A percentile compares a stretch with the other conserved stretches of the same genome.
These are phyloP conservation scores for Microplitis manilae DNA, from an alignment of 2,888 invertebrate species.

Conservation along the genomic window DNA sequence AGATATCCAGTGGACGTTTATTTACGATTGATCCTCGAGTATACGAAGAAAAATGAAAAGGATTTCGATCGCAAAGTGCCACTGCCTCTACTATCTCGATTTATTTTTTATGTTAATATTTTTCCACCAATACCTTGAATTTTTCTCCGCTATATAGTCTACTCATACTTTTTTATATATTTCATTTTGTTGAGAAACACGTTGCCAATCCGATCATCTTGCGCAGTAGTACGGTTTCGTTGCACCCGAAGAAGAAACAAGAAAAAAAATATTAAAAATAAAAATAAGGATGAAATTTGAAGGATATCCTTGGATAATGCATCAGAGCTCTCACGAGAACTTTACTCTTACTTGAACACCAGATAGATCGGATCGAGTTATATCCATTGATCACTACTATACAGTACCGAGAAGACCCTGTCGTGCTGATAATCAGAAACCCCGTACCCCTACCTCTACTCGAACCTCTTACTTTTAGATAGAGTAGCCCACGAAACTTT, in stretches of 20 bases:
- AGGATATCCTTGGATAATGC: constrained; percentile 23
- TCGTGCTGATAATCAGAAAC: constrained; percentile 43
- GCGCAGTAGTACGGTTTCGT: too few species aligned
- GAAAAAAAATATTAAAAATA: too few species aligned
- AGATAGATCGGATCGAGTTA: not conserved
- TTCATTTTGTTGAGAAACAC: not conserved
- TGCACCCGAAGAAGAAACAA: too few species aligned
- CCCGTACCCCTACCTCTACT: not conserved
- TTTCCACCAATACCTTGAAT: not conserved
- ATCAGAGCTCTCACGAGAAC: constrained; percentile 8
- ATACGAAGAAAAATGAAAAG: constrained; percentile 19
- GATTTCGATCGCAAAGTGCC: constrained; percentile 14
- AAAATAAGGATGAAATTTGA: not conserved
- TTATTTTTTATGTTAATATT: constrained; percentile 1
- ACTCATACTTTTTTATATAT: not conserved
- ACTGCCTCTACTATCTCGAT: not conserved
- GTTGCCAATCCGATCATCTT: too few species aligned
- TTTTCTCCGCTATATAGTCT: not conserved
- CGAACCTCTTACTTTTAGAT: not conserved
- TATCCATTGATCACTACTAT: constrained; percentile 37
- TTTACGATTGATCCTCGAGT: constrained; percentile 13
- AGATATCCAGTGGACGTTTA: constrained; percentile 1
- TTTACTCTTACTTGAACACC: constrained; percentile 5
- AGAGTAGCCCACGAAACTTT: constrained; percentile 24
- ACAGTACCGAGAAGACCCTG: constrained; percentile 36